Evolutionary conservation across 2,113 vertebrate species (phyloP).

Genomic region (Aegithalos caudatus): DNA sequence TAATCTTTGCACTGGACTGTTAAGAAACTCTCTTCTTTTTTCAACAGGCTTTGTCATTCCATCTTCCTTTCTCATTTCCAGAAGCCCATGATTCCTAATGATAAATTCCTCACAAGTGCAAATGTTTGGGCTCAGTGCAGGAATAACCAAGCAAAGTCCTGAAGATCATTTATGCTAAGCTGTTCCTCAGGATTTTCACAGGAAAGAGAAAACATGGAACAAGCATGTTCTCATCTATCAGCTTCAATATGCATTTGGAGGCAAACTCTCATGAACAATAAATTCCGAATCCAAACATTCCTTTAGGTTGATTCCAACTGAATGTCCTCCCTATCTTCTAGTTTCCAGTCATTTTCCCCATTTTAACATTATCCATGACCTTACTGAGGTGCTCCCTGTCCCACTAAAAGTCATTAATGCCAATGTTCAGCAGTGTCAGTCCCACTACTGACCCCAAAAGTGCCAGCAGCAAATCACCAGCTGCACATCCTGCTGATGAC

Average conservation of each 20-base stretch:
- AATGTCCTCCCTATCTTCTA: neutral
- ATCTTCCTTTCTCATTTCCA: neutral
- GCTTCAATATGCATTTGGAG: neutral
- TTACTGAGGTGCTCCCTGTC: neutral
- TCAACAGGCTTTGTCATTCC: neutral
- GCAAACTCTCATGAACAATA: neutral
- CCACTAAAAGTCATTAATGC: neutral
- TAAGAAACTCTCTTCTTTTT: neutral
- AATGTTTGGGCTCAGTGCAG: neutral
- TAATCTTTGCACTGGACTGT: neutral
- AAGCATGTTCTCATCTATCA: neutral
- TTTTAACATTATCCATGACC: neutral
- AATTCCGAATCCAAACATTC: neutral
- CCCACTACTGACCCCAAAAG: neutral
- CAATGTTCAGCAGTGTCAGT: neutral
- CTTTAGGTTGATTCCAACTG: neutral
- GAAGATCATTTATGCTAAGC: neutral
- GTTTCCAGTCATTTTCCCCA: neutral
- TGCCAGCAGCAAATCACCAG: neutral
- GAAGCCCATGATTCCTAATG: neutral
- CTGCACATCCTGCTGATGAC: neutral
- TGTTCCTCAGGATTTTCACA: neutral
- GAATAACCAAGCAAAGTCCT: neutral
- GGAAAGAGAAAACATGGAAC: neutral
- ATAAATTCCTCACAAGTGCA: neutral